Evolutionary conservation across 2,888 invertebrate genomes (phyloP).

Genomic region (Macaria liturata): DNA sequence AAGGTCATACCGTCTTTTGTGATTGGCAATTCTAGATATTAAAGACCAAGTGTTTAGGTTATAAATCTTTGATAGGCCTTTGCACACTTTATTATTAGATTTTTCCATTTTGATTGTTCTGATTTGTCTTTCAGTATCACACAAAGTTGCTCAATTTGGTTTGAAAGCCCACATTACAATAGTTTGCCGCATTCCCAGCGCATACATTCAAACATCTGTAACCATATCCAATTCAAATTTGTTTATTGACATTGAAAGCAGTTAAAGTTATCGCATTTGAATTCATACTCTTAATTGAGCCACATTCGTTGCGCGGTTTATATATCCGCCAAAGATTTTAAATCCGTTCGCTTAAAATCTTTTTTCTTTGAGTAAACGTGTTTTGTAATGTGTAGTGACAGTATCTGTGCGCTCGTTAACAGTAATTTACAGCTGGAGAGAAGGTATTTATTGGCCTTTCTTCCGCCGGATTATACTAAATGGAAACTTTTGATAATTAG

Average conservation of each 20-base stretch:
- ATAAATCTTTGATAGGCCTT: too few relatives aligned
- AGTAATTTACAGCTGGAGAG: constrained; percentile 5
- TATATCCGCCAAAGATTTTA: constrained; percentile 28
- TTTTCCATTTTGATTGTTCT: too few relatives aligned
- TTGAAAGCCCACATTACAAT: too few relatives aligned
- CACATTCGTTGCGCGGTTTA: constrained; percentile 41
- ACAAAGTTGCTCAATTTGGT: too few relatives aligned
- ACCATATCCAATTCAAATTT: constrained; percentile 4
- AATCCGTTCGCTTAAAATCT: not conserved
- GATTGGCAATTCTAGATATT: too few relatives aligned
- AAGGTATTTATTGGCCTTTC: constrained; percentile 14
- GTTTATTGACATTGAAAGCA: constrained; percentile 24
- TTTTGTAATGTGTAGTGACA: constrained; percentile 6
- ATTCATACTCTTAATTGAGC: constrained; percentile 40
- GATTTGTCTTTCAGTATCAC: too few relatives aligned
- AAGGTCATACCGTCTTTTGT: constrained; percentile 19
- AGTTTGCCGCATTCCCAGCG: not conserved
- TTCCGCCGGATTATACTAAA: constrained; percentile 10
- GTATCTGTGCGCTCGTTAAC: constrained; percentile 7
- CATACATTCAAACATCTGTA: constrained; percentile 9
- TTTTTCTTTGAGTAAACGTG: constrained; percentile 12
- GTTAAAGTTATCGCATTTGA: constrained; percentile 26
- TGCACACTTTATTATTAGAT: too few relatives aligned
- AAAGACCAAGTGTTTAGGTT: too few relatives aligned
- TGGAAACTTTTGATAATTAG: not conserved